Evolutionary conservation across 2,113 vertebrate genomes (phyloP), one percentile per base, ranked within the genome.

Genomic region (Colaptes auratus): DNA sequence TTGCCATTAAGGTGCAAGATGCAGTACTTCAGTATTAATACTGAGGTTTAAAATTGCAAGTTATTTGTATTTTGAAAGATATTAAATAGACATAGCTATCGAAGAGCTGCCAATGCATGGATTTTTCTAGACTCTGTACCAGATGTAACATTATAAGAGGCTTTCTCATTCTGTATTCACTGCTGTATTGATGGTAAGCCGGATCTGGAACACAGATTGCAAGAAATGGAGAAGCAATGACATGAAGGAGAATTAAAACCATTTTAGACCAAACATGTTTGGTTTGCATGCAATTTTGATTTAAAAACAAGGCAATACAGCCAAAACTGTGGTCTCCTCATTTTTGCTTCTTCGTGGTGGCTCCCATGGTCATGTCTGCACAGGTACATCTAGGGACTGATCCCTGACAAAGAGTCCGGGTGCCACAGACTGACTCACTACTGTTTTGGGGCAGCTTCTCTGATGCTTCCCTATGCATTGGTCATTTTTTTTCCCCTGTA

Each of bases 381-480:
- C 2, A n/a, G 9, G 7, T 33, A 27, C 3, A 2, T 46, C n/a
- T 35, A 12, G 7, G 10, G 30, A 44, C n/a, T 5, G 25, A 76
- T 18, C 13, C 79, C n/a, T 63, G 55, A 30, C 9, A 55, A 24
- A 20, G 30, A 71, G 56, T 8, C 11, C 16, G 50, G 35, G 25
- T n/a, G 16, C 1, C 7, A 69, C 4, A 31, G 25, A 7, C 14
- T 58, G 31, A 30, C 66, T 50, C n/a, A n/a, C 9, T 21, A 64
- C 10, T 19, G 7, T 6, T 66, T 86, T 55, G 30, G 56, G 4
- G 6, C 31, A 33, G 7, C 6, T 88, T 81, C 52, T 74, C 35
- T 73, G 6, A 58, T 33, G 8, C 2, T 61, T 3, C 28, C 5
- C 21, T 11, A 4, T 1, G 18, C 2, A 1, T 28, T 48, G 20